A percentile compares a stretch with the other conserved stretches of the same genome.
Conservation (phyloP, 1,140 invertebrate species). For the Bradynema listronoti region DNA sequence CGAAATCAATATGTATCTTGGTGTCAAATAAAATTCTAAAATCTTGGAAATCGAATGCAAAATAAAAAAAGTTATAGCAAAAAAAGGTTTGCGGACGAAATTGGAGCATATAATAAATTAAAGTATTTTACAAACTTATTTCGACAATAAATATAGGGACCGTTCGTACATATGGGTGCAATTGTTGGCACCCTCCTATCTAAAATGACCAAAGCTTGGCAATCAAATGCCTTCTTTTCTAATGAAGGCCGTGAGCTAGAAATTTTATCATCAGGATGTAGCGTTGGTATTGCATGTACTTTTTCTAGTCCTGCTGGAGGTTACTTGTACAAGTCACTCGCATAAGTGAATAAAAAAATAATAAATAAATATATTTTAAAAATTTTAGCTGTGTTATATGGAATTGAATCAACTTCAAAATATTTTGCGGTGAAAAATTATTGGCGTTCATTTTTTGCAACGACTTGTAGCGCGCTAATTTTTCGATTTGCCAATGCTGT, state of each 20-base stretch:
- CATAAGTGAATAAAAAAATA: no score
- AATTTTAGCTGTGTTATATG: conserved; percentile 85
- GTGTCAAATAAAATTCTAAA: no score
- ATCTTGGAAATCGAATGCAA: no score
- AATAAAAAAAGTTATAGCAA: no score
- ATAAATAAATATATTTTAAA: no score
- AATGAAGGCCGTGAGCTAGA: conserved; percentile 54
- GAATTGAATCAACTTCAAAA: conserved; percentile 96
- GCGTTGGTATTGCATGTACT: conserved; percentile 47
- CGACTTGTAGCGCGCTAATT: conserved; percentile 88
- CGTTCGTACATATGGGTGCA: conserved; percentile 56
- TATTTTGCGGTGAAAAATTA: conserved; percentile 98
- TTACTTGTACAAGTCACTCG: no score
- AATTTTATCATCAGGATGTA: conserved; percentile 54
- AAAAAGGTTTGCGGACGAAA: no score
- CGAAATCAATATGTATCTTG: no score
- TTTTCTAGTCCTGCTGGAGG: conserved; percentile 49
- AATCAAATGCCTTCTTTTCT: conserved; percentile 50
- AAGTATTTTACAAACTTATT: no score
- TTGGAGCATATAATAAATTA: no score
- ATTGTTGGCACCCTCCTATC: conserved; percentile 52
- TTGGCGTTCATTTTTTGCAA: conserved; percentile 95
- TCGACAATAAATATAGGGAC: conserved; percentile 26
- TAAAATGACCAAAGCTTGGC: conserved; percentile 48
- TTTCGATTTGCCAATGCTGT: conserved; percentile 68